Evolutionary conservation across 1,140 invertebrate genomes (phyloP), one percentile per base, ranked within the genome.

Genomic region (Trichogramma pretiosum): DNA sequence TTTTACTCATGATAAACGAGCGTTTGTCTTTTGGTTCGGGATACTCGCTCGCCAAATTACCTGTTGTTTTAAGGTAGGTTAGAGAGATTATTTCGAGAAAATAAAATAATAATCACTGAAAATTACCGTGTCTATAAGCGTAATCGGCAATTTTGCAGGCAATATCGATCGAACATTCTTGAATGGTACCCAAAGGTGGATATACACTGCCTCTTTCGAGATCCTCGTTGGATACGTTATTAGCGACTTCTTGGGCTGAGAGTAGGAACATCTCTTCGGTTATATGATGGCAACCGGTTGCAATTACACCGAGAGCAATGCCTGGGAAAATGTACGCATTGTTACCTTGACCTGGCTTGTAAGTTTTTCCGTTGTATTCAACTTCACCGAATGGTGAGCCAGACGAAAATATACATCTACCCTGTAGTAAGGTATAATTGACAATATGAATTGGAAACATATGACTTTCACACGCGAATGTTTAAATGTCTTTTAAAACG

Each of bases 301-400:
- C 80, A 41, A 96, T 89, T 13, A 93, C 88, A 16, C 90, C 93
- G 3, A 97, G 74, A 17, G 90, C 91, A 1, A 97, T 81, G 34
- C 90, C 91, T 2, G 93, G 93, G 73, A 97, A 97, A 50, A 97
- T 95, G 68, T 97, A 97, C 0, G 93, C 88, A 65, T 97, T 97
- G 70, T 97, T 97, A 37, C 93, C 92, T 70, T 97, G 93, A 1
- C 93, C 93, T 0, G 93, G 88, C 50, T 84, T 78, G 65, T 80
- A 94, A 3, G 80, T 82, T 63, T 87, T 84, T 5, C 85, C 88
- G 30, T 85, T 78, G 42, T 83, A 77, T 1, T 75, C 71, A 0
- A 95, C 88, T 16, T 87, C 80, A 33, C 80, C 80, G 68, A 96
- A 97, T 0, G 93, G 93, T 30, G 89, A 93, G 22, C 93, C 93